Conservation (phyloP, 2,888 invertebrate genomes). For the Salpingus planirostris region DNA sequence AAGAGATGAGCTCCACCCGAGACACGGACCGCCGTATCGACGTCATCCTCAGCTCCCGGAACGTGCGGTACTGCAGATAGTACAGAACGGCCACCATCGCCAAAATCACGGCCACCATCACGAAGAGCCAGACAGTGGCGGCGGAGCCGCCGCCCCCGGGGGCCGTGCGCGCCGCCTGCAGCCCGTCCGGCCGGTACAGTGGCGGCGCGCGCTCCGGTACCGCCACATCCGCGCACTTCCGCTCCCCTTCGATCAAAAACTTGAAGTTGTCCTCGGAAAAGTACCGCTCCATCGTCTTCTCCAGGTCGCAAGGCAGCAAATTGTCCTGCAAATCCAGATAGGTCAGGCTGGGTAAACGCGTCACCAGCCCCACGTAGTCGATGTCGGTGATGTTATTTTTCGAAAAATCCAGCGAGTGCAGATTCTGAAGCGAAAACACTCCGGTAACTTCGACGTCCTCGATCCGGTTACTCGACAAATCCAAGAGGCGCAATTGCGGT, state of each 20-base stretch:
- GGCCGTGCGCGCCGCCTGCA: conserved; percentile 7
- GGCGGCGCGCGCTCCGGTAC: no score
- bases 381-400: conserved; percentile 31
- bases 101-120: conserved; percentile 24
- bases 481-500: conserved; percentile 32
- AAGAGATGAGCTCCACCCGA: conserved; percentile 19
- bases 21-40: conserved; percentile 16
- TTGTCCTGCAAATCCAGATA: conserved; percentile 32
- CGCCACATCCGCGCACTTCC: conserved; percentile 23
- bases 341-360: conserved; percentile 30
- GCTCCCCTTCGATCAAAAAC: conserved; percentile 22
- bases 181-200: conserved; percentile 5
- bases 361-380: conserved; percentile 31
- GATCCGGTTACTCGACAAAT: conserved; percentile 32
- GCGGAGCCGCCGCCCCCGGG: conserved; percentile 10
- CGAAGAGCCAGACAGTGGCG: conserved; percentile 20
- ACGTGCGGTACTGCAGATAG: conserved; percentile 28
- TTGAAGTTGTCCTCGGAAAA: conserved; percentile 33
- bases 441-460: conserved; percentile 27
- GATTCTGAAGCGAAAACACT: conserved; percentile 29
- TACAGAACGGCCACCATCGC: conserved; percentile 26
- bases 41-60: conserved; percentile 16
- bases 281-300: conserved; percentile 31
- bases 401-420: conserved; percentile 35
- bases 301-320: conserved; percentile 30